A percentile compares a stretch with the other conserved stretches of the same genome.
phyloP scores from a whole-genome alignment of 2,888 invertebrate genomes.

The Trichacis sp. region DNA sequence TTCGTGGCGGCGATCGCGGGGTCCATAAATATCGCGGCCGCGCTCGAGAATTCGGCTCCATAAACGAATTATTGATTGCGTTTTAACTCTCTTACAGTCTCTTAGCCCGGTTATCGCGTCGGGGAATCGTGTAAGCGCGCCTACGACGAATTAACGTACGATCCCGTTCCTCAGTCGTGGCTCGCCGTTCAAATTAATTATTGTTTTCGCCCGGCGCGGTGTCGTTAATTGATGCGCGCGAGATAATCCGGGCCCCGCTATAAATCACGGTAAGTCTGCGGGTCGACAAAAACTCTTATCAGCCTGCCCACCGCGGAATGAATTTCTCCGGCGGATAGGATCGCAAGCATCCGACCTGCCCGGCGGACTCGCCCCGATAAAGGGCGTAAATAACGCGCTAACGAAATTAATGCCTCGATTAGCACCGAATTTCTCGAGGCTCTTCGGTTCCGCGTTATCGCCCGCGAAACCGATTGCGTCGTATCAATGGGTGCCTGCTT shows the following conservation, averaged over 20 bases:
- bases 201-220: constrained; percentile 43
- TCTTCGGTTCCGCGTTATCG: neutral
- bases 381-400: constrained; percentile 40
- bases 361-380: constrained; percentile 27
- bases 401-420: constrained; percentile 45
- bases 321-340: constrained; percentile 40
- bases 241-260: constrained; percentile 44
- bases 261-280: constrained; percentile 48
- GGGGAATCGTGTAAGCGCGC: constrained; percentile 21
- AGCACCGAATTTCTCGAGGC: constrained; percentile 38
- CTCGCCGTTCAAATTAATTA: constrained; percentile 46
- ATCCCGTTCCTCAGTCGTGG: constrained; percentile 21
- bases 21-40: constrained; percentile 4
- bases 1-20: neutral
- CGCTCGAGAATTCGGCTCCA: constrained; percentile 12
- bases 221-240: constrained; percentile 52
- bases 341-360: constrained; percentile 19
- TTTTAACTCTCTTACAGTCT: constrained; percentile 10
- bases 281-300: constrained; percentile 48
- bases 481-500: neutral
- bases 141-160: constrained; percentile 30
- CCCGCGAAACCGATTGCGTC: neutral
- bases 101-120: constrained; percentile 17
- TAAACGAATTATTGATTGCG: constrained; percentile 19
- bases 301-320: constrained; percentile 29